A percentile compares a stretch with the other conserved stretches of the same genome.
Evolutionary conservation across 2,888 invertebrate species (phyloP).

Genomic region (Thymelicus sylvestris): DNA sequence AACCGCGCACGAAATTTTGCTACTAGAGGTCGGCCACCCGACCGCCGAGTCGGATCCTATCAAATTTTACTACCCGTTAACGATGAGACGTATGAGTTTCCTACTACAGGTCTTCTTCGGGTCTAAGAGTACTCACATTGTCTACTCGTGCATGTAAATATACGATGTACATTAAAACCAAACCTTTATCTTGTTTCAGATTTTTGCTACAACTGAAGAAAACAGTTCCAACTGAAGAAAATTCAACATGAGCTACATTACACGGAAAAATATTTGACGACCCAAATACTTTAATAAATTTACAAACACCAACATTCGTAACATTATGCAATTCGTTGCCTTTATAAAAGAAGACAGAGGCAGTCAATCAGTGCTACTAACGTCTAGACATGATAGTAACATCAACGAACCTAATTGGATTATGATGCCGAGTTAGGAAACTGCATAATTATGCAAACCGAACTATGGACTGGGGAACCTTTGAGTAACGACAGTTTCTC

Average conservation of each 20-base stretch:
- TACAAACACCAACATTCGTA: conserved; percentile 20
- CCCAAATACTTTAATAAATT: neutral
- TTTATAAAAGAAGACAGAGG: conserved; percentile 38
- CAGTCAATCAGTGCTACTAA: conserved; percentile 45
- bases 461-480: conserved; percentile 64
- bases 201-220: conserved; percentile 3
- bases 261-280: conserved; percentile 15
- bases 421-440: conserved; percentile 72
- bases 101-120: no score
- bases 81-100: no score
- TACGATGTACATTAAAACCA: neutral
- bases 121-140: no score
- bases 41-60: no score
- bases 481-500: conserved; percentile 56
- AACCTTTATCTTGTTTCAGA: conserved; percentile 29
- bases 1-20: no score
- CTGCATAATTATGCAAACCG: conserved; percentile 70
- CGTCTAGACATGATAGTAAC: conserved; percentile 59
- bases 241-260: neutral
- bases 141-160: no score
- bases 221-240: neutral
- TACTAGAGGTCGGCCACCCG: no score
- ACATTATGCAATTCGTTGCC: conserved; percentile 42
- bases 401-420: conserved; percentile 63
- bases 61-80: no score